Conservation (phyloP, 1,140 invertebrate species). For the Mesaphorura yosii region DNA sequence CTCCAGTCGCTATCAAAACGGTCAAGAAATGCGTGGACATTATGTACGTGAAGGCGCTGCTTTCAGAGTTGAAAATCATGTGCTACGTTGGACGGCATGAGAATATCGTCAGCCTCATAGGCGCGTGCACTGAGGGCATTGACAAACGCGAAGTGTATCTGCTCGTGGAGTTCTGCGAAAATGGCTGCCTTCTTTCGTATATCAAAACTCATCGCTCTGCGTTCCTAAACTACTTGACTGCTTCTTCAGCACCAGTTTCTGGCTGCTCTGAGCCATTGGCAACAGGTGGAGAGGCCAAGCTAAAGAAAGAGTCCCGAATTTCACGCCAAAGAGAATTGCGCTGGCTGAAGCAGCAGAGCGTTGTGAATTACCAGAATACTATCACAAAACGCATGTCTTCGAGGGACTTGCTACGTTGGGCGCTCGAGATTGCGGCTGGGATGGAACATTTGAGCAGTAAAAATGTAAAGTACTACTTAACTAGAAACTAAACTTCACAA, state of each 20-base stretch:
- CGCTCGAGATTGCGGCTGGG: not conserved
- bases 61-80: constrained; percentile 3
- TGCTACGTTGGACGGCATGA: constrained; percentile 5
- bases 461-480: constrained; percentile 6
- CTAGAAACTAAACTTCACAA: not conserved
- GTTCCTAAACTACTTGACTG: not conserved
- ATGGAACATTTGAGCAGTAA: constrained; percentile 2
- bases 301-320: not conserved
- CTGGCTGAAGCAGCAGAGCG: not conserved
- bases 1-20: constrained; percentile 3
- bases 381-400: not conserved
- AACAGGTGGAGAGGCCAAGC: not conserved
- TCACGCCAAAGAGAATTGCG: not conserved
- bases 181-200: not conserved
- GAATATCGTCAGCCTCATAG: constrained; percentile 5
- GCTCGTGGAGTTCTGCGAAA: not conserved
- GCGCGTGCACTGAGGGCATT: constrained; percentile 2
- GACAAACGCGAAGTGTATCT: constrained; percentile 4
- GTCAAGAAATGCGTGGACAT: constrained; percentile 3
- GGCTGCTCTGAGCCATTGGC: not conserved
- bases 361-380: constrained; percentile 2
- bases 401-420: constrained; percentile 1
- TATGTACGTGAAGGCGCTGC: constrained; percentile 1
- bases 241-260: not conserved
- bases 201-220: not conserved